Conservation (phyloP, 2,797 vertebrate genomes). For the Remorina albescens region DNA sequence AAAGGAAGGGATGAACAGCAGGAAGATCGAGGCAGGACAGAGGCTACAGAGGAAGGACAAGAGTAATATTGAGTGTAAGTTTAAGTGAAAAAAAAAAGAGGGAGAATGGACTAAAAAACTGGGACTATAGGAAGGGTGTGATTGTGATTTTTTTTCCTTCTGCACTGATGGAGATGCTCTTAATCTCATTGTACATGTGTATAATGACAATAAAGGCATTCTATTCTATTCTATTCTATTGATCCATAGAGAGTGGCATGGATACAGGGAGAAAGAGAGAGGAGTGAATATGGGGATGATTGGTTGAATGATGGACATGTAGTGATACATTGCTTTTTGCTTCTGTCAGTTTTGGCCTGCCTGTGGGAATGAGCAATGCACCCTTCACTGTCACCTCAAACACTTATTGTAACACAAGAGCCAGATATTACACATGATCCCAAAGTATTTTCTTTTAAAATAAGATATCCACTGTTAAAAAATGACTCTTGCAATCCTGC, state of each 20-base stretch:
- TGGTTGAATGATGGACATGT: slow-evolving; percentile 59
- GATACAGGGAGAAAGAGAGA: slow-evolving; percentile 10
- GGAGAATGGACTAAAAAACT: slow-evolving; percentile 11
- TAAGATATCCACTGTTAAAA: slow-evolving; percentile 17
- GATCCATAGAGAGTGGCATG: slow-evolving; percentile 27
- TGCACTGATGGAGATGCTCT: too few relatives aligned
- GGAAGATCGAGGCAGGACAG: neutral
- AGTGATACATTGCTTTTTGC: slow-evolving; percentile 74
- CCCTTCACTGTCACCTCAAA: slow-evolving; percentile 65
- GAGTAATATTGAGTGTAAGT: slow-evolving; percentile 37
- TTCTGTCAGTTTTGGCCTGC: slow-evolving; percentile 71
- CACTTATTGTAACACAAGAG: slow-evolving; percentile 56
- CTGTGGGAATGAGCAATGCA: slow-evolving; percentile 52
- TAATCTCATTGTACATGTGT: too few relatives aligned
- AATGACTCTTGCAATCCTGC: slow-evolving; percentile 1
- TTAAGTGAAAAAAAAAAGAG: slow-evolving; percentile 18
- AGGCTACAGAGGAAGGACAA: slow-evolving; percentile 15
- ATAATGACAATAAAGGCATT: too few relatives aligned
- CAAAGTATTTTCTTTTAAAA: slow-evolving; percentile 31
- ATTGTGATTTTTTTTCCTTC: too few relatives aligned
- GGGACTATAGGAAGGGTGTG: neutral
- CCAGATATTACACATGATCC: slow-evolving; percentile 44
- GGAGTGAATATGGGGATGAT: slow-evolving; percentile 29
- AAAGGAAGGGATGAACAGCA: slow-evolving; percentile 15
- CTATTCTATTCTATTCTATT: too few relatives aligned